Evolutionary conservation across 2,888 invertebrate genomes (phyloP).

Genomic region (Chaetogeoica ovagalla): DNA sequence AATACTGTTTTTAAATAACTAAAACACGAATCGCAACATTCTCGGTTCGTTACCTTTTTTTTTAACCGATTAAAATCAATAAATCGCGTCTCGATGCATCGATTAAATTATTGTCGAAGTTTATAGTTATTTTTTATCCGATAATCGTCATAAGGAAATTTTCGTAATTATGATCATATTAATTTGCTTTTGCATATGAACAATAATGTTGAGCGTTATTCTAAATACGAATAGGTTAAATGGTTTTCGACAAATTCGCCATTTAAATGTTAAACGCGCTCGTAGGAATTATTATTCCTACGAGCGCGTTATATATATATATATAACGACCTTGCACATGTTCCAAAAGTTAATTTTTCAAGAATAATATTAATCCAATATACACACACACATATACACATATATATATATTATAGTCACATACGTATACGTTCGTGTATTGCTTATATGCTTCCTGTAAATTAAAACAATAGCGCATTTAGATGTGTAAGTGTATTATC

Average conservation of each 20-base stretch:
- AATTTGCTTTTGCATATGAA: not conserved
- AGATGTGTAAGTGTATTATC: no score
- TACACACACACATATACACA: no score
- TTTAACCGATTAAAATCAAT: no score
- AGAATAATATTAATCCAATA: not conserved
- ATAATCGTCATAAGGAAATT: no score
- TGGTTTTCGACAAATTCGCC: not conserved
- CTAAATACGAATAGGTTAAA: not conserved
- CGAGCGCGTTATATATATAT: not conserved
- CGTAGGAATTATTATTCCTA: no score
- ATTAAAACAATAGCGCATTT: conserved; percentile 7
- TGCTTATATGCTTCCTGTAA: conserved; percentile 11
- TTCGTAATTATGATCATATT: no score
- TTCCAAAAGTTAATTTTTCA: not conserved
- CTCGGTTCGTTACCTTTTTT: no score
- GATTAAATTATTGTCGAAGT: no score
- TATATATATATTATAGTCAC: conserved; percentile 42
- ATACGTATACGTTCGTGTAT: not conserved
- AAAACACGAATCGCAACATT: no score
- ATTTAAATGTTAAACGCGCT: not conserved
- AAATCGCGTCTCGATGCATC: no score
- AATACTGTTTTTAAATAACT: no score
- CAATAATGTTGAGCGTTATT: not conserved
- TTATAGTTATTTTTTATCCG: no score
- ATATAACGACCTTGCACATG: conserved; percentile 16